These are phyloP conservation scores for Cerastis leucographa DNA, from an alignment of 2,888 invertebrate genomes.

Conservation along the genomic window DNA sequence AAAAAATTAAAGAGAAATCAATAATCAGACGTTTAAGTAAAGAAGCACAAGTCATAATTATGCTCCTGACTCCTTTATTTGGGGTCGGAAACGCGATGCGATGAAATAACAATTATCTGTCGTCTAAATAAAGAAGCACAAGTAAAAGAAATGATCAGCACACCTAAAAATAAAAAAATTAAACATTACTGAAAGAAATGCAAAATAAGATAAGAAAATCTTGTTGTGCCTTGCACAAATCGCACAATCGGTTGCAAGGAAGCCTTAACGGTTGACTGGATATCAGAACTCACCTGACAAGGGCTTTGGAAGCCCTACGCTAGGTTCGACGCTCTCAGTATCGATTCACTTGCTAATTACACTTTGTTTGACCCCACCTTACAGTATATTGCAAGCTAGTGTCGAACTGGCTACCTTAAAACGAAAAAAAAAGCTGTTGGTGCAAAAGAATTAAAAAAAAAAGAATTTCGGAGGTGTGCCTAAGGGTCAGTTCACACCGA, in stretches of 20 bases:
- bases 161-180: background rate
- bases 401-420: background rate
- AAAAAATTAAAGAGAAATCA: background rate
- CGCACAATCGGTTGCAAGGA: constrained; percentile 59
- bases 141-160: background rate
- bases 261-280: constrained; percentile 71
- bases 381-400: constrained; percentile 2
- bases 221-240: constrained; percentile 40
- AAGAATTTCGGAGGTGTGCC: constrained; percentile 8
- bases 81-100: background rate
- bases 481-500: too few species aligned
- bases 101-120: background rate
- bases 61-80: background rate
- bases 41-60: background rate
- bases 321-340: constrained; percentile 76
- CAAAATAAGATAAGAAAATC: background rate
- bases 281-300: constrained; percentile 72
- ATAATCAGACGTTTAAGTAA: background rate
- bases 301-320: constrained; percentile 75
- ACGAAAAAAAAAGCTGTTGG: background rate
- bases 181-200: background rate
- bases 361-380: constrained; percentile 26
- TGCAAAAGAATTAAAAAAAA: background rate
- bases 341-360: constrained; percentile 66
- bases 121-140: background rate